Conservation (phyloP, 2,888 invertebrate species). For the Fabriciana adippe region DNA sequence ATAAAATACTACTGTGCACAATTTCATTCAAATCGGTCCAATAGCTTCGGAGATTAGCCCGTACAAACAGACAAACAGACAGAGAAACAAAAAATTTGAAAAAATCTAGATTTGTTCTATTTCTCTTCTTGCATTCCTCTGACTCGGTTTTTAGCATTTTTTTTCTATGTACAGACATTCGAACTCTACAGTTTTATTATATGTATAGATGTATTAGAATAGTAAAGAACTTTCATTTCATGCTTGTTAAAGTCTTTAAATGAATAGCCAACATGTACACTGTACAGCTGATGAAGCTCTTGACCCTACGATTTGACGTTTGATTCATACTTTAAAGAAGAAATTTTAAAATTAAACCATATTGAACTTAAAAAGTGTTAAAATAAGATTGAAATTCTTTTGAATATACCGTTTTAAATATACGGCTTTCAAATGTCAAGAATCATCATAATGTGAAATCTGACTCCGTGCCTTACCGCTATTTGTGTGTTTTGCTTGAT, state of each 20-base stretch:
- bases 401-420: slow-evolving; percentile 17
- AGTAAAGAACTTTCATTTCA: slow-evolving; percentile 52
- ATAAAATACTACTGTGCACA: too few species aligned
- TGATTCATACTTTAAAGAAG: slow-evolving; percentile 58
- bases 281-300: slow-evolving; percentile 55
- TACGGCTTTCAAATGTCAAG: slow-evolving; percentile 46
- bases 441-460: slow-evolving; percentile 41
- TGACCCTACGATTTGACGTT: slow-evolving; percentile 54
- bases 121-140: too few species aligned
- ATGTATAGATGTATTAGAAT: slow-evolving; percentile 13
- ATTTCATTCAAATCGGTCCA: too few species aligned
- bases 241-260: slow-evolving; percentile 53
- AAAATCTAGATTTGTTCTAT: too few species aligned
- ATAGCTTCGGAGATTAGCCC: too few species aligned
- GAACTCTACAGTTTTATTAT: too few species aligned
- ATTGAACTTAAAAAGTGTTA: slow-evolving; percentile 5
- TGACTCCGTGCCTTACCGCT: slow-evolving; percentile 26
- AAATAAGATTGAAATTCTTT: slow-evolving; percentile 11
- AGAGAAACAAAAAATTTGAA: too few species aligned
- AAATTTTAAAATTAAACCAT: slow-evolving; percentile 21
- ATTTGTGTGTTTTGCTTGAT: slow-evolving; percentile 27
- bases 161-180: too few species aligned
- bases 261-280: slow-evolving; percentile 48
- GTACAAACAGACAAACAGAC: too few species aligned
- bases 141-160: too few species aligned